These are phyloP conservation scores for Montipora foliosa DNA, from an alignment of 64 coral and sea anemone genomes.

Conservation along the genomic window DNA sequence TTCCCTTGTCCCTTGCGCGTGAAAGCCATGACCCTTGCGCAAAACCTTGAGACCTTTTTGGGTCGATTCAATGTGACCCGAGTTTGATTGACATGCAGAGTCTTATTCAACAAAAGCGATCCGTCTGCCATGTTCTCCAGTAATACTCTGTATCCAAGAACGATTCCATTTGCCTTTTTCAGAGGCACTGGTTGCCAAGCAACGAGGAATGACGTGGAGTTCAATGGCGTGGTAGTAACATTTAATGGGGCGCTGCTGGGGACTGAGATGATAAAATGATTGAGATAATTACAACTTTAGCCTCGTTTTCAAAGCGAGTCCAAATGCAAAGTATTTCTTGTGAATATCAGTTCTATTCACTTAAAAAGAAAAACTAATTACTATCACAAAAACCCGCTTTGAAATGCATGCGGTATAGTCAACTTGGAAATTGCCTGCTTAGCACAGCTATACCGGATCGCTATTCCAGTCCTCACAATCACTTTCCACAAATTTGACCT, in stretches of 20 bases:
- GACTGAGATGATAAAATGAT: conserved; percentile 7
- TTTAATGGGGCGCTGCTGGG: conserved; percentile 38
- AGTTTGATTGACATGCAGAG: conserved; percentile 17
- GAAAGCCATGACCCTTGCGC: conserved; percentile 63
- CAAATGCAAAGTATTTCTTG: no score
- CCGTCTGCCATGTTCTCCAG: conserved; percentile 30
- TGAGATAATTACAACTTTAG: not conserved
- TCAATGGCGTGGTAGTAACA: conserved; percentile 15
- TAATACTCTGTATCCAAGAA: conserved; percentile 64
- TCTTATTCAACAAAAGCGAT: not conserved
- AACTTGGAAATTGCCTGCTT: no score
- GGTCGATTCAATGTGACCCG: not conserved
- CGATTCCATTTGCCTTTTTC: conserved; percentile 28
- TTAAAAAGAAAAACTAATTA: no score
- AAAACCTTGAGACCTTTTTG: not conserved
- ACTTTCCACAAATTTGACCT: no score
- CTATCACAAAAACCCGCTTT: no score
- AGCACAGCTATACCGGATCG: no score
- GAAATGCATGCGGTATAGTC: no score
- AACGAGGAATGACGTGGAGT: conserved; percentile 63
- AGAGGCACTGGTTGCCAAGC: conserved; percentile 63
- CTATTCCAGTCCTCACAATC: no score
- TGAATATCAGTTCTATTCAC: no score
- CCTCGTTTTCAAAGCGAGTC: no score
- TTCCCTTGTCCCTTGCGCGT: conserved; percentile 60